Evolutionary conservation across 2,888 invertebrate species (phyloP).

Genomic region (Taenaris catops): DNA sequence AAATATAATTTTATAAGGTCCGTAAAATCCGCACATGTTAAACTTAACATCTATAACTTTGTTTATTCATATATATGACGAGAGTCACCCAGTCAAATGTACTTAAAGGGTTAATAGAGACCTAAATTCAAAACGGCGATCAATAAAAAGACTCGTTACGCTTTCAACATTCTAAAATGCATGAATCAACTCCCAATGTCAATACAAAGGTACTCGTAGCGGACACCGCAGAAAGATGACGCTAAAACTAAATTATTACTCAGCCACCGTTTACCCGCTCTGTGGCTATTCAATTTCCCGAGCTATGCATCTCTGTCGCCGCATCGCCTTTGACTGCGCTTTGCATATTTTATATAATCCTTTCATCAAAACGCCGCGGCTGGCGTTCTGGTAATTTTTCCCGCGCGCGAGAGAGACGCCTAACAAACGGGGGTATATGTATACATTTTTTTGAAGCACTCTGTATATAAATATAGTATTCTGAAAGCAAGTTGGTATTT

Average conservation of each 20-base stretch:
- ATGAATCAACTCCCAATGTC: conserved; percentile 10
- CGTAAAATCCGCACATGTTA: no score
- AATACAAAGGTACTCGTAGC: background rate
- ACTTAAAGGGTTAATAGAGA: background rate
- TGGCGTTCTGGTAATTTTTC: conserved; percentile 66
- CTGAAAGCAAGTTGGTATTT: no score
- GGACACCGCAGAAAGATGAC: conserved; percentile 25
- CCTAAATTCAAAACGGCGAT: background rate
- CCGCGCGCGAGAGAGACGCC: conserved; percentile 62
- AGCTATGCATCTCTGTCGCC: conserved; percentile 66
- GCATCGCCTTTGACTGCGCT: conserved; percentile 59
- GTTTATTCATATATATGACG: no score
- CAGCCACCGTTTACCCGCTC: conserved; percentile 47
- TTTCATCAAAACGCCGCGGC: conserved; percentile 73
- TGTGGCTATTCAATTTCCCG: conserved; percentile 66
- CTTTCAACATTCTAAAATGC: no score
- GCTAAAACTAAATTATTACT: conserved; percentile 65
- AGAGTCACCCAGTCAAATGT: background rate
- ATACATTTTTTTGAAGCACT: no score
- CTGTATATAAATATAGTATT: no score
- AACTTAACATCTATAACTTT: no score
- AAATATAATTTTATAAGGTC: no score
- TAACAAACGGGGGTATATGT: conserved; percentile 72
- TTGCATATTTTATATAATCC: conserved; percentile 73
- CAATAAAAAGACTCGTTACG: no score